phyloP scores from a whole-genome alignment of 2,113 vertebrate species.

The Pteronura brasiliensis region DNA sequence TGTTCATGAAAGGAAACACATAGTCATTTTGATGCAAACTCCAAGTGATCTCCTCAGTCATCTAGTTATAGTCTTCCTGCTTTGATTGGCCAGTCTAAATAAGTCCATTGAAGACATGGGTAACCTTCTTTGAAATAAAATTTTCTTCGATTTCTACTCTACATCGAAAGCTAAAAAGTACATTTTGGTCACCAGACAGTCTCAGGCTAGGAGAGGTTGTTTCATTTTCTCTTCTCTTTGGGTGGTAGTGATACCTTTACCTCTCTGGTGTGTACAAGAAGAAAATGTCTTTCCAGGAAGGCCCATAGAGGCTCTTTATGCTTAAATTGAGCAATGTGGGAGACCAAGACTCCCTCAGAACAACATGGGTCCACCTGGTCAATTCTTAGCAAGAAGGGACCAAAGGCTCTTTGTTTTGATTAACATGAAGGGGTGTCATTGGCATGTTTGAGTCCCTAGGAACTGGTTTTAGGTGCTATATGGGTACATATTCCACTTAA shows the following conservation, averaged over 20 bases:
- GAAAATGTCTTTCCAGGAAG: background rate
- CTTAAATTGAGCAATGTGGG: background rate
- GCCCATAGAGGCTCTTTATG: background rate
- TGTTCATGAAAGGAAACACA: background rate
- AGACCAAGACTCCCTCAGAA: background rate
- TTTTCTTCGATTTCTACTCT: background rate
- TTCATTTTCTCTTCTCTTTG: constrained; percentile 5
- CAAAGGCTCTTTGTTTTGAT: background rate
- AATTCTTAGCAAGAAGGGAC: background rate
- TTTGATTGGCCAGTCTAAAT: background rate
- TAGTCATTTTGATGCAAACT: background rate
- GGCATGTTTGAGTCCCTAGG: background rate
- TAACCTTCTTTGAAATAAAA: background rate
- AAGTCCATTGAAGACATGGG: background rate
- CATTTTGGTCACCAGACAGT: background rate
- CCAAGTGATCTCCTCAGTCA: background rate
- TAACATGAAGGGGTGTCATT: background rate
- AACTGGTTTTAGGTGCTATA: background rate
- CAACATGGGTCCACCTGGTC: background rate
- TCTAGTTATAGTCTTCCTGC: background rate
- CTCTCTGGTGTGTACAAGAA: background rate
- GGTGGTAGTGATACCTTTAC: background rate
- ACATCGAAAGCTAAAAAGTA: background rate
- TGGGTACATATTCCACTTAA: background rate
- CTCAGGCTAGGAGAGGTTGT: background rate